Evolutionary conservation across 2,113 vertebrate genomes (phyloP).

Genomic region (Zosterops borbonicus): DNA sequence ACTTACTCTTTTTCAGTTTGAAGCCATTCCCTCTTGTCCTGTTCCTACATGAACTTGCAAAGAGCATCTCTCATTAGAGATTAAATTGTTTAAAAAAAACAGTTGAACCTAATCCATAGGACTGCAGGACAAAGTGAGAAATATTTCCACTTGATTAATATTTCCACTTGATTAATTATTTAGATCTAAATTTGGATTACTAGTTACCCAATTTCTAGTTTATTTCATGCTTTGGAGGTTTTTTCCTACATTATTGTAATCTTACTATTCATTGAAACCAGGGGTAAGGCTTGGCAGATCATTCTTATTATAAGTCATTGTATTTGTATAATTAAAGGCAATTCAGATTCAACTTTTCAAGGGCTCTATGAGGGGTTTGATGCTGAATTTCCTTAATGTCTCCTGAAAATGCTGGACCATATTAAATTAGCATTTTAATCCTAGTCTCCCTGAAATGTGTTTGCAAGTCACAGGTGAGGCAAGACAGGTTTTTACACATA

Average conservation of each 20-base stretch:
- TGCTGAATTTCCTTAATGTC: neutral
- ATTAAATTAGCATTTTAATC: neutral
- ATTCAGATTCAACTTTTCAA: neutral
- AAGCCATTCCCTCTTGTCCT: neutral
- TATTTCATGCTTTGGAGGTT: neutral
- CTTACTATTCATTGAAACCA: neutral
- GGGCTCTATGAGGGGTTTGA: neutral
- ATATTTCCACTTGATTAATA: neutral
- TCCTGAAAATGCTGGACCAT: neutral
- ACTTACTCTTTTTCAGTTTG: neutral
- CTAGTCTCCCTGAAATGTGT: neutral
- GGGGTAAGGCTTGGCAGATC: neutral
- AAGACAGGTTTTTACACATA: neutral
- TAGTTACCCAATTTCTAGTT: neutral
- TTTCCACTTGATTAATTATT: neutral
- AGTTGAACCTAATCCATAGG: neutral
- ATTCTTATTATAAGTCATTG: neutral
- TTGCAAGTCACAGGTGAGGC: neutral
- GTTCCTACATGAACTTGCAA: neutral
- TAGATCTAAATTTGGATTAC: neutral
- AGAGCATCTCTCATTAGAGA: neutral
- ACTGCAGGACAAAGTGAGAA: neutral
- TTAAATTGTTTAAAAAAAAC: neutral
- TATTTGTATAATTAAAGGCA: neutral
- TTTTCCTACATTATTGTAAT: neutral